These are phyloP conservation scores for Drosophila ustulata DNA, from an alignment of 2,888 invertebrate genomes.

Conservation along the genomic window DNA sequence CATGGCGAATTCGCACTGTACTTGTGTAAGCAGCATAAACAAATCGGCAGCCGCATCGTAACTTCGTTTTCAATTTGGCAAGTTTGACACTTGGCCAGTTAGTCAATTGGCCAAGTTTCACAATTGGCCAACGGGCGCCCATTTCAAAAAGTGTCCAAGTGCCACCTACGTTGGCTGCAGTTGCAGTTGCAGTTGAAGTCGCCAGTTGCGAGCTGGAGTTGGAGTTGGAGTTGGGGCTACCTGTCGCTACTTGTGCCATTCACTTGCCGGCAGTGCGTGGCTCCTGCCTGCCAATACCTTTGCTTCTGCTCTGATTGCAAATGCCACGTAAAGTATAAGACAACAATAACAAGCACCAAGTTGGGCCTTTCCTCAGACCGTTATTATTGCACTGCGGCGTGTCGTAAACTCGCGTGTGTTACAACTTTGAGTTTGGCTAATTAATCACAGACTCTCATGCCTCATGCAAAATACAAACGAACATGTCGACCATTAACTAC, in stretches of 20 bases:
- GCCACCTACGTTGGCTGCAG: constrained; percentile 74
- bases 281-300: constrained; percentile 31
- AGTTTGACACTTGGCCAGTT: constrained; percentile 77
- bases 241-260: constrained; percentile 68
- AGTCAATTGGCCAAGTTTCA: constrained; percentile 71
- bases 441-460: constrained; percentile 34
- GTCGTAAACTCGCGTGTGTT: constrained; percentile 33
- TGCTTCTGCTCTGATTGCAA: constrained; percentile 48
- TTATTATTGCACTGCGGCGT: constrained; percentile 3
- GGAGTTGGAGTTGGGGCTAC: constrained; percentile 38
- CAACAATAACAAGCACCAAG: constrained; percentile 20
- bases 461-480: not conserved
- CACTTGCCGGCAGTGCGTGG: constrained; percentile 67
- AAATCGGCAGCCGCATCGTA: constrained; percentile 74
- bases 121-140: constrained; percentile 66
- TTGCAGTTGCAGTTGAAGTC: constrained; percentile 22
- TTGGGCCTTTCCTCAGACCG: constrained; percentile 25
- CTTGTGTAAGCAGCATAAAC: constrained; percentile 64
- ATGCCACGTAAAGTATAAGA: constrained; percentile 36
- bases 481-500: not conserved
- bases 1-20: constrained; percentile 14
- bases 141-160: constrained; percentile 64
- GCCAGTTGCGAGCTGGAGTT: not conserved
- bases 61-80: constrained; percentile 79
- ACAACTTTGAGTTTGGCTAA: constrained; percentile 35